Percentiles rank a stretch among this genome's conserved stretches.
Evolutionary conservation across 2,888 invertebrate genomes (phyloP).

Genomic region (Andrena camellia): DNA sequence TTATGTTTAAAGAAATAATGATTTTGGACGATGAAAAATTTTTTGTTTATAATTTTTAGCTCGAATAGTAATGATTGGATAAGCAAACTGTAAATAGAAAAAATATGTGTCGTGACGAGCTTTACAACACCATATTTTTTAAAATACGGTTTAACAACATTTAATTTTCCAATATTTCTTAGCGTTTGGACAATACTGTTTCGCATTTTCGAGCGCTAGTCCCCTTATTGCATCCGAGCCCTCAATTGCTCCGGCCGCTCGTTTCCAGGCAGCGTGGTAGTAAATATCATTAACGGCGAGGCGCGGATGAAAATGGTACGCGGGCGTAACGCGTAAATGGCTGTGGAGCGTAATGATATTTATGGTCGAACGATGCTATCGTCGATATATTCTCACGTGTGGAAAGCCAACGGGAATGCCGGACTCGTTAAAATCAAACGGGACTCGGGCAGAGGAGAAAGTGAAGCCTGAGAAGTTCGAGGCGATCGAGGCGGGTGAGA

Average conservation of each 20-base stretch:
- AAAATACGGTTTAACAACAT: no score
- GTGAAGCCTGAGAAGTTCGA: conserved; percentile 37
- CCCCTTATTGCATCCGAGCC: no score
- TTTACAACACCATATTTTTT: no score
- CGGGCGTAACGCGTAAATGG: conserved; percentile 47
- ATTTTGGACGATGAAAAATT: no score
- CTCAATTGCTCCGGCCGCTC: conserved; percentile 34
- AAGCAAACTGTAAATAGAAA: no score
- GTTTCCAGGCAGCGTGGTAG: conserved; percentile 31
- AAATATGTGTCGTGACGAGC: no score
- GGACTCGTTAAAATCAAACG: conserved; percentile 21
- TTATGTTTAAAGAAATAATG: no score
- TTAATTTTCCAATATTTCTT: no score
- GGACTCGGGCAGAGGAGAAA: conserved; percentile 44
- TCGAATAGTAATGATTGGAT: no score
- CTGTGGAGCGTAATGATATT: conserved; percentile 40
- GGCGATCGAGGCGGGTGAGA: conserved; percentile 47
- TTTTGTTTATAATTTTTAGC: no score
- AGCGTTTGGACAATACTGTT: no score
- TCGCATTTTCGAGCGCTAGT: no score
- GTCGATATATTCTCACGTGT: conserved; percentile 53
- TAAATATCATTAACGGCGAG: conserved; percentile 28
- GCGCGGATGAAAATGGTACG: conserved; percentile 36
- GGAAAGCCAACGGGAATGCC: conserved; percentile 37
- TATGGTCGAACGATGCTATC: conserved; percentile 53